Evolutionary conservation across 2,888 invertebrate species (phyloP).

Genomic region (Hyles lineata): DNA sequence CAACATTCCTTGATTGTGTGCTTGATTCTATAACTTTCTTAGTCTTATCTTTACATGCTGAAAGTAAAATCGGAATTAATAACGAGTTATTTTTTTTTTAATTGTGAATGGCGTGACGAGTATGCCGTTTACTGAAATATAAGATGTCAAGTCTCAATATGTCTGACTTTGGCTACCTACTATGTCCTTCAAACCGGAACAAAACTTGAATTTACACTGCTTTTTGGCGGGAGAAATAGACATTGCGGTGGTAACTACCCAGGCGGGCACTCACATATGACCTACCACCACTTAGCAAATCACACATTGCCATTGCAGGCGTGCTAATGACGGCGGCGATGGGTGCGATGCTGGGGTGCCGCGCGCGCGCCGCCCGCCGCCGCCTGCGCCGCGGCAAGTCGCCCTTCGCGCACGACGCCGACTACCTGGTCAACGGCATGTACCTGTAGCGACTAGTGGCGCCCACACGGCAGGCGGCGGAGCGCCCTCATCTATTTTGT

Average conservation of each 20-base stretch:
- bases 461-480: neutral
- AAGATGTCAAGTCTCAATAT: too few relatives aligned
- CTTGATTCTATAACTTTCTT: conserved; percentile 87
- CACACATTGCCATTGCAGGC: conserved; percentile 74
- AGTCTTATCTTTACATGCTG: conserved; percentile 91
- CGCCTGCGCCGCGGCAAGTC: conserved; percentile 91
- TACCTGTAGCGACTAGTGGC: conserved; percentile 88
- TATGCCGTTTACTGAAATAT: too few relatives aligned
- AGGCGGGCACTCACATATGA: too few relatives aligned
- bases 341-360: conserved; percentile 92
- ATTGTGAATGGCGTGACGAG: too few relatives aligned
- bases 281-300: too few relatives aligned
- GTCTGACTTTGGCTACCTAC: too few relatives aligned
- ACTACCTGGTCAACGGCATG: conserved; percentile 99
- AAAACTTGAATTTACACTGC: too few relatives aligned
- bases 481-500: neutral
- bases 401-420: conserved; percentile 95
- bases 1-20: conserved; percentile 59
- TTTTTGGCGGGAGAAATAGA: too few relatives aligned
- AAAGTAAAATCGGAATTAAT: conserved; percentile 44
- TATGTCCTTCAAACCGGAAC: too few relatives aligned
- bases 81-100: too few relatives aligned
- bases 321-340: conserved; percentile 92
- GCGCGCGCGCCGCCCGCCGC: conserved; percentile 91
- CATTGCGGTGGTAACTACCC: too few relatives aligned